These are phyloP conservation scores for Epinephelus lanceolatus DNA, from an alignment of 2,113 vertebrate genomes.

Conservation along the genomic window DNA sequence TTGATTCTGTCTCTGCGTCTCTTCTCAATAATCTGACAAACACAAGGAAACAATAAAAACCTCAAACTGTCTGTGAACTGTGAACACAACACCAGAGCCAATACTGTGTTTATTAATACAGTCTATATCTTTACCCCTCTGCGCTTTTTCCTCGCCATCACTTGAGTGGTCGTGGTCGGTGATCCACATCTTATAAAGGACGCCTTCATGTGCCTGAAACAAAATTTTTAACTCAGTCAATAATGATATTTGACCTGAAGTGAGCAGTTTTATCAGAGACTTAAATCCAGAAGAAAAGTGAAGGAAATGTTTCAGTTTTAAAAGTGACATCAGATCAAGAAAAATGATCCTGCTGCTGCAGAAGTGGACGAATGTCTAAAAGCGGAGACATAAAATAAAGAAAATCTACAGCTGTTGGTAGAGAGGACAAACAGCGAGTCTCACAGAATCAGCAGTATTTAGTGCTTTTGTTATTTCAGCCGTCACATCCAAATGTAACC, in stretches of 20 bases:
- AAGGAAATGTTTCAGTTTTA: neutral
- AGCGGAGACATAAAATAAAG: too few relatives aligned
- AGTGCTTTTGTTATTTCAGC: too few relatives aligned
- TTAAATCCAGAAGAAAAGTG: neutral
- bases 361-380: too few relatives aligned
- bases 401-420: too few relatives aligned
- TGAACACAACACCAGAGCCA: neutral
- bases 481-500: too few relatives aligned
- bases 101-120: neutral
- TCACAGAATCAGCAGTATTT: too few relatives aligned
- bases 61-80: neutral
- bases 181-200: constrained; percentile 90
- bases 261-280: neutral
- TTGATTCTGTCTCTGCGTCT: constrained; percentile 96
- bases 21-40: constrained; percentile 93
- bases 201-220: constrained; percentile 85
- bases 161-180: constrained; percentile 92
- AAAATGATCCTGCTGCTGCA: neutral
- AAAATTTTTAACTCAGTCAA: rapidly evolving
- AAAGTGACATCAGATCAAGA: neutral
- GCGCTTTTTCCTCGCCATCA: constrained; percentile 95
- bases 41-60: neutral
- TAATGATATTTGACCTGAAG: too few relatives aligned
- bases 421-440: too few relatives aligned
- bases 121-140: constrained; percentile 69